Evolutionary conservation across 1,140 invertebrate species (phyloP), one percentile per base, ranked within the genome.

Genomic region (Eufriesea mexicana): DNA sequence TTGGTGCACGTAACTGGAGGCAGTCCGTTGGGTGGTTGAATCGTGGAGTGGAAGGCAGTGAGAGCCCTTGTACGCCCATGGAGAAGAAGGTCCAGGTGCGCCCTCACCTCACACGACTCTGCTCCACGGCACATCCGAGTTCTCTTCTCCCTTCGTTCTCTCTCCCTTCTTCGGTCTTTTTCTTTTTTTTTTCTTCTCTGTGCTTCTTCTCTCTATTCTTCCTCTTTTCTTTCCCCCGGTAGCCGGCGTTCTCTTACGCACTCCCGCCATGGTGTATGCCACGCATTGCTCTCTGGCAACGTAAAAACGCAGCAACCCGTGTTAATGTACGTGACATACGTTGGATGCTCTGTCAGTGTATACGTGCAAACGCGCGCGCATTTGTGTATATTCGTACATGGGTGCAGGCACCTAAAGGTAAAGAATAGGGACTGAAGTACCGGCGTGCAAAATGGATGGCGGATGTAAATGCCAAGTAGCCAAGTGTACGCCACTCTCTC

Each of bases 381-480:
- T 51, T 16, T 35, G 28, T 51, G 57, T 62, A 57, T 72, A 80
- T 73, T 74, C 70, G 84, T 87, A 83, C 81, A 84, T 61, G 84
- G 66, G 70, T 74, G 86, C 83, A 80, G 83, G 78, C 85, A 90
- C 79, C 89, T 89, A 82, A 88, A 85, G 86, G 81, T 73, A 83
- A 84, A 90, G 86, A 86, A 90, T 88, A 86, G 75, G 84, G 67
- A 66, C 35, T 86, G 76, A 86, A 90, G 89, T 86, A 84, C 79
- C 83, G 79, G 78, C 78, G 87, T 83, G 85, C 86, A 90, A 90
- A 90, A 90, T 90, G 89, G 89, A 90, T 90, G 89, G 85, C 86
- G 89, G 89, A 90, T 90, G 89, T 90, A 91, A 91, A 91, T 91
- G 89, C 84, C 89, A 90, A 90, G 84, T 91, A 90, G 89, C 88